These are phyloP conservation scores for Discoglossus pictus DNA, from an alignment of 2,797 vertebrate species.

Conservation along the genomic window DNA sequence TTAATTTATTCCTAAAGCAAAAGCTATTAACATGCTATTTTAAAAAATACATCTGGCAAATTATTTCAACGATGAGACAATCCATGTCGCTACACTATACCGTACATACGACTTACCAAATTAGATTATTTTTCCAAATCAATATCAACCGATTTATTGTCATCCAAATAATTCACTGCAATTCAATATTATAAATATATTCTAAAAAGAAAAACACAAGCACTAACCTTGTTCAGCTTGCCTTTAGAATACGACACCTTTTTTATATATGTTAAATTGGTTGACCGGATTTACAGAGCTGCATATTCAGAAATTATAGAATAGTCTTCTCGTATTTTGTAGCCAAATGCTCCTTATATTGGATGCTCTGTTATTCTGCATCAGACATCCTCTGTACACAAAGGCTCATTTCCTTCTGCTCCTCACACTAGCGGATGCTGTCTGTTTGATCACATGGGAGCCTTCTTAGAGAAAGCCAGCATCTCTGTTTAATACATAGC, in stretches of 20 bases:
- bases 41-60: too few species aligned
- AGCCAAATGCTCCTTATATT: conserved; percentile 6
- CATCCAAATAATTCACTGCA: too few species aligned
- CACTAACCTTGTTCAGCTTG: conserved; percentile 31
- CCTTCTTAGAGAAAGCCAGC: conserved; percentile 27
- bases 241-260: neutral
- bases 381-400: conserved; percentile 36
- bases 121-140: too few species aligned
- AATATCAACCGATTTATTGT: too few species aligned
- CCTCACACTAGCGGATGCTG: conserved; percentile 27
- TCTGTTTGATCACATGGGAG: conserved; percentile 44
- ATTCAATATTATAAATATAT: conserved; percentile 13
- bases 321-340: neutral
- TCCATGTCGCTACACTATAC: too few species aligned
- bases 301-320: neutral
- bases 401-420: conserved; percentile 33
- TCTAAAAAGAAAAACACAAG: neutral
- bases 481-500: conserved; percentile 19
- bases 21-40: too few species aligned
- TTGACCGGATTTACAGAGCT: neutral
- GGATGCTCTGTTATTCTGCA: conserved; percentile 15
- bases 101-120: too few species aligned
- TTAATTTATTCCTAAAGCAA: too few species aligned
- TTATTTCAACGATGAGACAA: too few species aligned
- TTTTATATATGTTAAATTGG: neutral